Evolutionary conservation across 2,888 invertebrate genomes (phyloP).

Genomic region (Meiosimyza platycephala): DNA sequence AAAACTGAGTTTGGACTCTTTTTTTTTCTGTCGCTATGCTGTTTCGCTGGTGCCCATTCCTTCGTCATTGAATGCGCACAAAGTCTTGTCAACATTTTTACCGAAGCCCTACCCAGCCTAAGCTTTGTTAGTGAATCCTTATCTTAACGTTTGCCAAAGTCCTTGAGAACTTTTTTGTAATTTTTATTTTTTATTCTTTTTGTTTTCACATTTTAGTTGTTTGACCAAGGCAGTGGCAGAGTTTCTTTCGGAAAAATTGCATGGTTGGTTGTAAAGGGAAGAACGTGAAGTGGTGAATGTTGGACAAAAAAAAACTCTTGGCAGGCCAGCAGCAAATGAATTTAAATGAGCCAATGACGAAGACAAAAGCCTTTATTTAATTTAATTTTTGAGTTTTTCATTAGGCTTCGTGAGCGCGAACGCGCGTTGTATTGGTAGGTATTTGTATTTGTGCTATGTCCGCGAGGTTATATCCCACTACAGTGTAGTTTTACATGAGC

Average conservation of each 20-base stretch:
- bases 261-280: too few relatives aligned
- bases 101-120: slow-evolving; percentile 9
- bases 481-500: neutral
- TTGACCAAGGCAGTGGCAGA: neutral
- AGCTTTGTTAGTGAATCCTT: slow-evolving; percentile 26
- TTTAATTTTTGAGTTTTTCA: slow-evolving; percentile 59
- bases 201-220: slow-evolving; percentile 39
- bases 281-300: slow-evolving; percentile 1
- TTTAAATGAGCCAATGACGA: slow-evolving; percentile 44
- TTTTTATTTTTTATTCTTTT: slow-evolving; percentile 13
- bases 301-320: slow-evolving; percentile 23
- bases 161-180: slow-evolving; percentile 29
- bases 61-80: neutral
- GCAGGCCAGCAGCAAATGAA: slow-evolving; percentile 32
- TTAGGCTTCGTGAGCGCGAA: slow-evolving; percentile 43
- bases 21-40: too few relatives aligned
- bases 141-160: slow-evolving; percentile 21
- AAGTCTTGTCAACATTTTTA: slow-evolving; percentile 28
- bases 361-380: slow-evolving; percentile 60
- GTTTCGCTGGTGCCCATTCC: too few relatives aligned
- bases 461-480: too few relatives aligned
- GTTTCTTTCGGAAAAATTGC: too few relatives aligned
- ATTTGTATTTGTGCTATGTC: too few relatives aligned
- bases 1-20: neutral
- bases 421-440: neutral